Base-by-base conservation (phyloP, 2,888 invertebrate genomes). In the Glyphotaelius pellucidus region DNA sequence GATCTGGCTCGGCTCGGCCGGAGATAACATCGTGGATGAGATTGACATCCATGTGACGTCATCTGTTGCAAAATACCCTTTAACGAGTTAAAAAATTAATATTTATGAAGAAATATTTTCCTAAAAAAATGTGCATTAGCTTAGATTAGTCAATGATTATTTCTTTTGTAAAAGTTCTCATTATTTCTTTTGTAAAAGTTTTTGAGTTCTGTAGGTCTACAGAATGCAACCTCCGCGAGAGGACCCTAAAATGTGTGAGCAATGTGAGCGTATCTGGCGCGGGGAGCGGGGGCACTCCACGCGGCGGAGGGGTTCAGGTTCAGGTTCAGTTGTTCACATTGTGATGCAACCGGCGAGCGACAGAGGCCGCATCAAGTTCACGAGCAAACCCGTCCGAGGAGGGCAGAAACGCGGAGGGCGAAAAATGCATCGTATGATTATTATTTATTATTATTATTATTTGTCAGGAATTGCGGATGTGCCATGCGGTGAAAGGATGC, bases 311-410 rank as follows among this genome's bases (percentile, higher is more conserved):
- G 81, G 38, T 35, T 4, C 35, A 35, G 35, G 38, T 38, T 38
- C 38, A 38, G 38, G 38, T 38, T 47, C 47, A 47, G 14, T 15
- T 47, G 42, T 47, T 81, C 90, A 42, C 38, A 32, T 80, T 80
- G 83, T 67, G 84, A 90, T 32, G 81, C 38, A 83, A 47, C 47
- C 19, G 31, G n/a, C 52, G 52, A 83, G 31, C 42, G 52, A 30
- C 42, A 84, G 90, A 42, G 90, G 32, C n/a, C 52, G 86, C 31
- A n/a, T 12, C 85, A 79, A 80, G 80, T 80, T 80, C 89, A 42
- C 80, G 79, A 80, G 38, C 85, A 86, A 86, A 86, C 85, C 85
- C 38, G 42, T 31, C 81, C 15, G 9, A n/a, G 9, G 25, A 19
- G 35, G 32, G 35, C 35, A 2, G 32, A 14, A 12, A 35, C 35